Conservation (phyloP, 2,113 vertebrate genomes). For the Aptenodytes forsteri region DNA sequence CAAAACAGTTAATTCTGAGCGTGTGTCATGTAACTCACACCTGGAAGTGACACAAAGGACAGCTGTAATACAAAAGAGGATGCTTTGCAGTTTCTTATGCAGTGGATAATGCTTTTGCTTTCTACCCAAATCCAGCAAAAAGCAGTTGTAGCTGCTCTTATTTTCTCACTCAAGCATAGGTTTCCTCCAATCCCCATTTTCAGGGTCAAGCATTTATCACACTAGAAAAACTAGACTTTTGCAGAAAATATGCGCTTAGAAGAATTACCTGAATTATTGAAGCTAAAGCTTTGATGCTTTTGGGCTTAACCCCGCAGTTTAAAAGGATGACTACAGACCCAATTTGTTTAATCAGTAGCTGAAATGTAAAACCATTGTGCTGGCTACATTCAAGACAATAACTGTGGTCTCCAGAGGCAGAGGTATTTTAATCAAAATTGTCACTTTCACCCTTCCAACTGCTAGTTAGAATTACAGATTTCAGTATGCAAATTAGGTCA, state of each 20-base stretch:
- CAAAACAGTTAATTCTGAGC: neutral
- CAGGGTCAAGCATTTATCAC: neutral
- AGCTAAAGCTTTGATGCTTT: neutral
- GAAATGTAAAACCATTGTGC: neutral
- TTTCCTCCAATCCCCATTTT: neutral
- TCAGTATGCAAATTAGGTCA: neutral
- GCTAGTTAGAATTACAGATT: neutral
- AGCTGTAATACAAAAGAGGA: neutral
- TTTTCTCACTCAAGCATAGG: neutral
- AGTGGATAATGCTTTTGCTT: neutral
- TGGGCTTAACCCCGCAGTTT: neutral
- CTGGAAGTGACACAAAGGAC: neutral
- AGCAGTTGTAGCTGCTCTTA: neutral
- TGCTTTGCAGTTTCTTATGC: neutral
- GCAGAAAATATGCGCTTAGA: neutral
- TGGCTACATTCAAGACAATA: neutral
- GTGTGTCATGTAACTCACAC: neutral
- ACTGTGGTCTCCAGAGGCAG: neutral
- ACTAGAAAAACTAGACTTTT: neutral
- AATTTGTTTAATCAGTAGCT: neutral
- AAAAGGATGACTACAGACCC: neutral
- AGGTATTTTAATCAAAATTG: neutral
- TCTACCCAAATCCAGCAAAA: neutral
- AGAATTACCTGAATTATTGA: neutral
- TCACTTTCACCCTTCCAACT: neutral